Evolutionary conservation across 2,797 vertebrate species (phyloP).

Genomic region (Anas georgica): DNA sequence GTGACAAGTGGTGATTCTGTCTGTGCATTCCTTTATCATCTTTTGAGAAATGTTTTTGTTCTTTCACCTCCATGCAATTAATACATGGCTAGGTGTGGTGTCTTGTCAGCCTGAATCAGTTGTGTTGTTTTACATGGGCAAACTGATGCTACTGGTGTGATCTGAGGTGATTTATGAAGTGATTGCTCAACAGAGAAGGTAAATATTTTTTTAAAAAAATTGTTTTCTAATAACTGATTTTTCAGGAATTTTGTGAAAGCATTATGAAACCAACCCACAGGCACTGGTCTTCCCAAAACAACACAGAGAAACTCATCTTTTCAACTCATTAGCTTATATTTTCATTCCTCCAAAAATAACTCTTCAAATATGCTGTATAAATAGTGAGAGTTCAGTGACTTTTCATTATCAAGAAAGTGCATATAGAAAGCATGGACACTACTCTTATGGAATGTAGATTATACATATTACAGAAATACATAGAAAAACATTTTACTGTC

Average conservation of each 20-base stretch:
- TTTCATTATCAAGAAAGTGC: background rate
- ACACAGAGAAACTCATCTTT: background rate
- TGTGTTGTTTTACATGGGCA: background rate
- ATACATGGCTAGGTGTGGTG: background rate
- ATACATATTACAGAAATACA: background rate
- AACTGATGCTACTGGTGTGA: background rate
- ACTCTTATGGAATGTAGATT: background rate
- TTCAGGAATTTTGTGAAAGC: background rate
- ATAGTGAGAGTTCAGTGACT: background rate
- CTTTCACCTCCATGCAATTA: background rate
- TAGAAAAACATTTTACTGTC: rapidly evolving
- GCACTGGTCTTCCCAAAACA: background rate
- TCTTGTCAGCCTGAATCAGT: slow-evolving; percentile 8
- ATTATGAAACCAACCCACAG: background rate
- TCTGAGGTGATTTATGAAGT: background rate
- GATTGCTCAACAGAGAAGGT: background rate
- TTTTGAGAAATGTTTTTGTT: background rate
- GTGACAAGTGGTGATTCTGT: background rate
- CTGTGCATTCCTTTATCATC: background rate
- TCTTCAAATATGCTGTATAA: background rate
- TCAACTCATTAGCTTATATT: background rate
- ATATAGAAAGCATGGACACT: background rate
- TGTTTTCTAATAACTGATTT: background rate
- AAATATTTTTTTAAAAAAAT: background rate
- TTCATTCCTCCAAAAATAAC: background rate